These are phyloP conservation scores for Tortrix viridana DNA, from an alignment of 2,888 invertebrate genomes.

Conservation along the genomic window DNA sequence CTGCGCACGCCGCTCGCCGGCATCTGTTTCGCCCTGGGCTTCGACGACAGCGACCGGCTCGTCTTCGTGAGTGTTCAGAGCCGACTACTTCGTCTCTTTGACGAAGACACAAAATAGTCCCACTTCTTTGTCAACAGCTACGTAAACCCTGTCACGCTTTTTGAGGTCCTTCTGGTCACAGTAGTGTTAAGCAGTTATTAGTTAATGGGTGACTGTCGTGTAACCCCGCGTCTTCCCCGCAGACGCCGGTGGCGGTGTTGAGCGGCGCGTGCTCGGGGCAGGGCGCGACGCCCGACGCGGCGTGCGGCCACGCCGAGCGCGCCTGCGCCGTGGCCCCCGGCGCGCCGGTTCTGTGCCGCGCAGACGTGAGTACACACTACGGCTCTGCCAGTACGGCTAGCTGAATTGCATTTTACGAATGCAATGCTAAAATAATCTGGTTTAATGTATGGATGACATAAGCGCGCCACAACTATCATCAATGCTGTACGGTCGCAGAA, in stretches of 20 bases:
- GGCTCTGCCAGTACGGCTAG: too few relatives aligned
- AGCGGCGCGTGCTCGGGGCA: constrained; percentile 6
- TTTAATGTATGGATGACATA: too few relatives aligned
- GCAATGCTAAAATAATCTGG: background rate
- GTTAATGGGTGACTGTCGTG: too few relatives aligned
- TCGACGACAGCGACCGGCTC: constrained; percentile 22
- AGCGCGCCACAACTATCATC: too few relatives aligned
- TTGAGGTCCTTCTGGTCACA: too few relatives aligned
- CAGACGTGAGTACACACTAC: constrained; percentile 17
- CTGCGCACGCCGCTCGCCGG: constrained; percentile 22
- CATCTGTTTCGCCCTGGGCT: constrained; percentile 23
- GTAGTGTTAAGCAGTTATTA: too few relatives aligned
- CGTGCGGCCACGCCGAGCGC: constrained; percentile 17
- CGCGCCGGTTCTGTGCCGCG: constrained; percentile 20
- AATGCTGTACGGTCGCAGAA: too few relatives aligned
- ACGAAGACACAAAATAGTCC: too few relatives aligned
- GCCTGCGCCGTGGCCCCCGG: constrained; percentile 21
- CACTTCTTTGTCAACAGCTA: too few relatives aligned
- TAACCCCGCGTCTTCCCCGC: background rate
- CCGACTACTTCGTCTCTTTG: background rate
- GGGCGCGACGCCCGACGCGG: constrained; percentile 18
- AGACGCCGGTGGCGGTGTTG: constrained; percentile 22
- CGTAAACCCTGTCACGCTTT: too few relatives aligned
- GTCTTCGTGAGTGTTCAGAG: constrained; percentile 17
- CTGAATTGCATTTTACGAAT: too few relatives aligned